Base-by-base conservation (phyloP, 2,888 invertebrate species). In the Linnaemya tessellans region DNA sequence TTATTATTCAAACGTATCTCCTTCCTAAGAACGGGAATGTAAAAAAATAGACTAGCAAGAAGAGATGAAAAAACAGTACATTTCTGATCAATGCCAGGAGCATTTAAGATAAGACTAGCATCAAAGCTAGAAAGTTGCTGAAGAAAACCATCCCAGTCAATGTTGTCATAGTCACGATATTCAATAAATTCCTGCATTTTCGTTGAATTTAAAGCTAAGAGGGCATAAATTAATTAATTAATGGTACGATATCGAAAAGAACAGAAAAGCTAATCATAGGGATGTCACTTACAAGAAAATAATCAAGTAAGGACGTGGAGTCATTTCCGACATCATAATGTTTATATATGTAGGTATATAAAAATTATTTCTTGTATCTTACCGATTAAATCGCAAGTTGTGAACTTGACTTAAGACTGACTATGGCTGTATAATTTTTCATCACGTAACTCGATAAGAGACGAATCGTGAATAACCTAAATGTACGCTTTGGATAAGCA, bases 61-160 rank as follows among this genome's bases (percentile, higher is more conserved):
- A 20, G 35, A 13, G 56, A 65, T 3, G 75, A 65, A 25, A 77
- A 10, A 1, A n/a, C 10, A 13, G n/a, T 22, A 18, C 65, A 75
- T 18, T 75, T 65, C 13, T 9, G 3, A 9, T 75, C 54, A 35
- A 65, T 20, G 43, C 58, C 43, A 75, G 65, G 11, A 56, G 30
- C 41, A 13, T 65, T 43, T 0, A 65, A 30, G 10, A 65, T 13
- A 13, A 30, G 5, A 35, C 3, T 8, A 35, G 8, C 35, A 22
- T 7, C 4, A 15, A 9, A 38, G 25, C 56, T 25, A 35, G 35
- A 75, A 64, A 49, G 7, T 1, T 18, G 1, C 25, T 35, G 8
- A 60, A 7, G 35, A 1, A 74, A n/a, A 15, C 62, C 62, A 51
- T 13, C 15, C 62, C 51, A 51, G 15, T 49, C 51, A 15, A 46